Percentiles rank a stretch among this genome's conserved stretches.
Conservation (phyloP, 2,797 vertebrate species). For the Lepidocolaptes lacrymiger region DNA sequence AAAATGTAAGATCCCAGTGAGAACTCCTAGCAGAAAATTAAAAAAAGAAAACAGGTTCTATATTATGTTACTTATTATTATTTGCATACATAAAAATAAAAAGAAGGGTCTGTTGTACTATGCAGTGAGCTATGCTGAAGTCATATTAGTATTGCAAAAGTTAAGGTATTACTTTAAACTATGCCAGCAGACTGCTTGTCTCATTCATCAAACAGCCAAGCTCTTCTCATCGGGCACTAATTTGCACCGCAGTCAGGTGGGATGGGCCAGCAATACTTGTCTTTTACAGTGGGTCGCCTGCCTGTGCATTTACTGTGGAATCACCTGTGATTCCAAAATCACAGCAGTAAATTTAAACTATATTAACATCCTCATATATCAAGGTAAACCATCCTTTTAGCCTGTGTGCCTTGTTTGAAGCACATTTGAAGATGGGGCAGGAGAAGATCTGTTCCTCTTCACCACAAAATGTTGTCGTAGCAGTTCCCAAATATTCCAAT, state of each 20-base stretch:
- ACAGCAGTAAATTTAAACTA: slow-evolving; percentile 14
- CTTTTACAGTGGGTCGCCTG: background rate
- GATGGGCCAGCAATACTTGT: background rate
- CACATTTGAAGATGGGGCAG: background rate
- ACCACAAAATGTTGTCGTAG: background rate
- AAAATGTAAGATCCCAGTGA: slow-evolving; percentile 21
- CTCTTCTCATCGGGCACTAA: background rate
- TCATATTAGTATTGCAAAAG: background rate
- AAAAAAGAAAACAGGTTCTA: background rate
- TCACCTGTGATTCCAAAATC: background rate
- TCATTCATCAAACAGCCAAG: background rate
- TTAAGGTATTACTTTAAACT: background rate
- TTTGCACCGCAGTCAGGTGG: background rate
- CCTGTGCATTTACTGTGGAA: background rate
- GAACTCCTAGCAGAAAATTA: slow-evolving; percentile 33
- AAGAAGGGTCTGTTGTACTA: background rate
- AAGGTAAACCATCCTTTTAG: background rate
- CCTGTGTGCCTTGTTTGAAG: background rate
- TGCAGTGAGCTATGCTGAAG: background rate
- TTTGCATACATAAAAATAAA: background rate
- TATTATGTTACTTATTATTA: background rate
- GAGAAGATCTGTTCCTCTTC: background rate
- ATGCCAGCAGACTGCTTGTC: background rate
- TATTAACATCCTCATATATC: background rate
- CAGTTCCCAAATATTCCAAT: background rate